A percentile compares a stretch with the other conserved stretches of the same genome.
phyloP scores from a whole-genome alignment of 2,113 vertebrate species.

The Rhynchomys soricoides region DNA sequence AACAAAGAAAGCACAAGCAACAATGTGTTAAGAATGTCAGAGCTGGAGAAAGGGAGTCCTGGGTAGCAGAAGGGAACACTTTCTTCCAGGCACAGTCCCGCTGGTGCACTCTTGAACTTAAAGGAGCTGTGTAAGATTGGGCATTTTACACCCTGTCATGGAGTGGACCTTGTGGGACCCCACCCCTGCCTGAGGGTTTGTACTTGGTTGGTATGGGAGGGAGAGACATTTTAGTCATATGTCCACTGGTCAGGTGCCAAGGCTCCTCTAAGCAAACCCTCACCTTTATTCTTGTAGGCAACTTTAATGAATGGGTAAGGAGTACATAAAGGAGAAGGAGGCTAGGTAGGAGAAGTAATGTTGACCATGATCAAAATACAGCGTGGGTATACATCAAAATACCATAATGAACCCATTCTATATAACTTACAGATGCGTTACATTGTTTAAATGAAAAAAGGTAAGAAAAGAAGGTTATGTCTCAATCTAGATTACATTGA shows the following conservation, averaged over 20 bases:
- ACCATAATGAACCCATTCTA: neutral
- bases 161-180: neutral
- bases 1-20: neutral
- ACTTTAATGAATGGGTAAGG: neutral
- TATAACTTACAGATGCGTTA: neutral
- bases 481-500: conserved; percentile 1
- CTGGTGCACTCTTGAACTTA: neutral
- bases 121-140: neutral
- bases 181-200: neutral
- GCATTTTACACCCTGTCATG: neutral
- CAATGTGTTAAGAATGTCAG: neutral
- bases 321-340: neutral
- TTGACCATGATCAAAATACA: neutral
- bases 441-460: neutral
- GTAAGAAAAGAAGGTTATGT: neutral
- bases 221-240: neutral
- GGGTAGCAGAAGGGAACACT: neutral
- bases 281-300: neutral
- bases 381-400: neutral
- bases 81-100: too few relatives aligned
- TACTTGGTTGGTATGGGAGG: neutral
- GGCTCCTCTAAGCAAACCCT: neutral
- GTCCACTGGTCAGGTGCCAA: neutral
- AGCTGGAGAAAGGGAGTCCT: neutral
- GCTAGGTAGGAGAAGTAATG: neutral